Percentiles rank a stretch among this genome's conserved stretches.
phyloP scores from a whole-genome alignment of 2,113 vertebrate genomes.

The Corythornis cristatus region DNA sequence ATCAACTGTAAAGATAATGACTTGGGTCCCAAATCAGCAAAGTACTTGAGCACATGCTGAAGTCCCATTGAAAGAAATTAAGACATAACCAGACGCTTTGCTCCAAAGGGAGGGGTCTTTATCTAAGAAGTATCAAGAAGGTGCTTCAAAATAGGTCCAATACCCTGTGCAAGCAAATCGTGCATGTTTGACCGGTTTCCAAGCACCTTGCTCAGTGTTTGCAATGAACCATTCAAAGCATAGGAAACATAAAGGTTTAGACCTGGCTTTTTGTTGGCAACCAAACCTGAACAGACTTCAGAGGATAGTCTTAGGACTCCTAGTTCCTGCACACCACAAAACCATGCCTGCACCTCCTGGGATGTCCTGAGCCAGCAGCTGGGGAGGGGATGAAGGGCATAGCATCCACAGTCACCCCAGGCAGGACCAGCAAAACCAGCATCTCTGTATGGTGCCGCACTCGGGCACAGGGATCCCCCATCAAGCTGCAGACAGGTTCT shows the following conservation, averaged over 20 bases:
- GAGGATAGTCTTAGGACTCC: neutral
- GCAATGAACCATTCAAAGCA: neutral
- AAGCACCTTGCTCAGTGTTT: neutral
- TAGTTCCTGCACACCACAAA: fast-evolving
- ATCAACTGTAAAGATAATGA: conserved; percentile 42
- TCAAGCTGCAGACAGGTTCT: neutral
- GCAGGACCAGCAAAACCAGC: neutral
- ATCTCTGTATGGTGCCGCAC: neutral
- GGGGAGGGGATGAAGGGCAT: neutral
- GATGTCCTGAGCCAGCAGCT: neutral
- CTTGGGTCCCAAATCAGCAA: conserved; percentile 31
- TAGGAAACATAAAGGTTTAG: neutral
- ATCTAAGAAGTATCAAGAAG: neutral
- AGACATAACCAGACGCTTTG: neutral
- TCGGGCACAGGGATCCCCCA: neutral
- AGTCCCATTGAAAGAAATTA: conserved; percentile 40
- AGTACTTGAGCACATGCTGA: conserved; percentile 32
- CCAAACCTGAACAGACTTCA: neutral
- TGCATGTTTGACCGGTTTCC: fast-evolving
- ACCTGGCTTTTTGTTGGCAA: neutral
- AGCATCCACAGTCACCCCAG: fast-evolving
- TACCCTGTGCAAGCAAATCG: neutral
- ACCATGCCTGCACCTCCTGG: neutral
- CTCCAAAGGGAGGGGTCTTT: neutral
- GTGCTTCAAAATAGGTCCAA: neutral